phyloP scores from a whole-genome alignment of 2,797 vertebrate genomes.

The Galaxias olidus region DNA sequence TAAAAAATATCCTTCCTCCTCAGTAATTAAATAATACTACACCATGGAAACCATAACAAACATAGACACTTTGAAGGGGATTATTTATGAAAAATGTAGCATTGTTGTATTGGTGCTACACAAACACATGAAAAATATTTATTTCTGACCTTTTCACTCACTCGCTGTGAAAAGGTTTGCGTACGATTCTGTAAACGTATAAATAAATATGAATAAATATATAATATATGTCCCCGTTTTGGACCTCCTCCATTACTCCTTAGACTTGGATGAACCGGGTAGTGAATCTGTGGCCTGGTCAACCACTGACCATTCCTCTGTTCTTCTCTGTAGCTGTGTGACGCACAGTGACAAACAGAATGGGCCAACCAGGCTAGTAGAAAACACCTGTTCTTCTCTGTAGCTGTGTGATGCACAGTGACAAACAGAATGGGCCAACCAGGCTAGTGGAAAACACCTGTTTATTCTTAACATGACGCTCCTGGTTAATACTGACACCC shows the following conservation, averaged over 20 bases:
- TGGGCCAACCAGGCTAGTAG: constrained; percentile 24
- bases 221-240: constrained; percentile 33
- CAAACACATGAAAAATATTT: constrained; percentile 35
- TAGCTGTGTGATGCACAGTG: too few species aligned
- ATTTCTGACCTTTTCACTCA: constrained; percentile 23
- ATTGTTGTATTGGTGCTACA: too few species aligned
- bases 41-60: constrained; percentile 20
- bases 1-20: neutral
- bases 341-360: too few species aligned
- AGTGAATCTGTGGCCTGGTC: constrained; percentile 12
- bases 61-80: neutral
- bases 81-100: too few species aligned
- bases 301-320: too few species aligned
- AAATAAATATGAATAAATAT: constrained; percentile 70
- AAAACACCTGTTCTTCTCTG: too few species aligned
- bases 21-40: constrained; percentile 18
- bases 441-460: constrained; percentile 35
- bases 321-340: too few species aligned
- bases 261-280: constrained; percentile 45
- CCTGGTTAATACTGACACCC: constrained; percentile 21
- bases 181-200: constrained; percentile 50
- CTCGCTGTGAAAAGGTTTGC: constrained; percentile 26
- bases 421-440: neutral
- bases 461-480: constrained; percentile 18
- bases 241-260: constrained; percentile 37